phyloP scores from a whole-genome alignment of 2,113 vertebrate genomes.

The Suricata suricatta region DNA sequence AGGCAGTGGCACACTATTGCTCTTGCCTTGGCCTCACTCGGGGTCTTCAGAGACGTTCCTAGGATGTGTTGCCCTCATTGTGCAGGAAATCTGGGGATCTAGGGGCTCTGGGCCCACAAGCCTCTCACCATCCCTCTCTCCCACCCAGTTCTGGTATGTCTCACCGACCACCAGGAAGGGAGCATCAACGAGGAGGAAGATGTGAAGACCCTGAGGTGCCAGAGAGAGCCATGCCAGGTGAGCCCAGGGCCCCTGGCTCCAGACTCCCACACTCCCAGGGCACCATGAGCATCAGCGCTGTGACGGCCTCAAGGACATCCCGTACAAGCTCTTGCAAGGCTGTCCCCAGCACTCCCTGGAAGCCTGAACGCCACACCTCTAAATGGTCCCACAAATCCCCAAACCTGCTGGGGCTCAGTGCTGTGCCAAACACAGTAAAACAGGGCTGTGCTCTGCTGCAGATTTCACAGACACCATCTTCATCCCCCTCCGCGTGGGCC shows the following conservation, averaged over 20 bases:
- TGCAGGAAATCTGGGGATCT: background rate
- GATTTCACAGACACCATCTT: background rate
- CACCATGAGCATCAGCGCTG: background rate
- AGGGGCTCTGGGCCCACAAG: background rate
- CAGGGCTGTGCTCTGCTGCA: background rate
- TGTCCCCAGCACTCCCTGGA: background rate
- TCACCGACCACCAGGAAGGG: background rate
- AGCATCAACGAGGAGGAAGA: background rate
- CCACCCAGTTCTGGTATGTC: background rate
- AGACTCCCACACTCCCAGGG: background rate
- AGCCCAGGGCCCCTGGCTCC: background rate
- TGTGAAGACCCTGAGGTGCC: background rate
- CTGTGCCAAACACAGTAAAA: no score
- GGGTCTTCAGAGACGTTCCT: background rate
- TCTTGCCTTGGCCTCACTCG: background rate
- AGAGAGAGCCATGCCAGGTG: background rate
- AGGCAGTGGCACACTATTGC: background rate
- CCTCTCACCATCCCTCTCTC: background rate
- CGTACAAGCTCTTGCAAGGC: background rate
- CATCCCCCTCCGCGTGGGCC: no score
- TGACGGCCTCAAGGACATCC: background rate
- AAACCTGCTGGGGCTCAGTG: background rate
- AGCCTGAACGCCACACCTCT: background rate
- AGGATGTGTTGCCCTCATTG: background rate
- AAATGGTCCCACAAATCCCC: background rate